Base-by-base conservation (phyloP, 2,888 invertebrate species). In the Ellobium chinense region DNA sequence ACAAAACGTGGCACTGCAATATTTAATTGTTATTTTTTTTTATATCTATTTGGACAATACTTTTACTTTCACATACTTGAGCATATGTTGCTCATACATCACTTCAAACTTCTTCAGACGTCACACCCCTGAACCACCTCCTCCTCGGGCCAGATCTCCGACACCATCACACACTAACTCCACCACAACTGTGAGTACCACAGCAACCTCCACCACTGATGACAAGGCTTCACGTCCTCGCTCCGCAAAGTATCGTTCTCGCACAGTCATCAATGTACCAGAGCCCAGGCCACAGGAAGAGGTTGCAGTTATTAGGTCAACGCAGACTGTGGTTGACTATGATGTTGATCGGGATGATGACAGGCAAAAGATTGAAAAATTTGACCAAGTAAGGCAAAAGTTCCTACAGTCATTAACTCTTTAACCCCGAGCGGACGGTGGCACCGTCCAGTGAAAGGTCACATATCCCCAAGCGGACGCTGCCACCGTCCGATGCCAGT, bases 261-360 rank as follows among this genome's bases (percentile, higher is more conserved):
- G 79, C 21, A 88, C 88, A 9, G 84, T 88, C 78, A 89, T 89
- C 76, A 88, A 87, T 80, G 36, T 82, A 34, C 85, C 86, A 0
- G 86, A 87, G 62, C 79, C 83, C 9, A 66, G 75, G 37, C 78
- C 80, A 3, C 65, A 83, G 1, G 87, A 89, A 65, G 88, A 88
- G 29, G 88, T 89, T 36, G 69, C 70, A n/a, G 86, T 87, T 2
- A 83, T 83, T 60, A 74, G 81, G 36, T 81, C 83, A 27, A 88
- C 88, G 54, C 89, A 88, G 80, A 87, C 89, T 4, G 69, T 58
- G 3, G 66, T 56, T 21, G 83, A 84, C 39, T 87, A 87, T 73
- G 85, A 81, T 74, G 87, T 87, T 2, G 88, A 89, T 54, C 86
- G 86, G 63, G 91, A 91, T 83, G 91, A 91, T 21, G 90, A 89